Conservation (phyloP, 2,113 vertebrate species). For the Marcusenius ussheri region DNA sequence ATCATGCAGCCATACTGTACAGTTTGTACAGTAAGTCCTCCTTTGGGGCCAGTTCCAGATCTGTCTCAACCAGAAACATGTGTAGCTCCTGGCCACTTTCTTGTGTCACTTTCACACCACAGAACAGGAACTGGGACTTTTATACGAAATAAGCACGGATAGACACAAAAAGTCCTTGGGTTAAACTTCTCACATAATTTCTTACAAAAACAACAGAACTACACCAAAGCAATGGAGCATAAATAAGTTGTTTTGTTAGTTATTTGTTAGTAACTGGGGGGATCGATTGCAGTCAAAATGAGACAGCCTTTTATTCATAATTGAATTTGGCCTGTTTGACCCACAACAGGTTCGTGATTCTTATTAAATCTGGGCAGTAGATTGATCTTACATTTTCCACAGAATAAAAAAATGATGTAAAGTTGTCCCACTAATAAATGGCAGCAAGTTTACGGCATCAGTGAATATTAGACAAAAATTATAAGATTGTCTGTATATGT, state of each 20-base stretch:
- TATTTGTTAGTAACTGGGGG: background rate
- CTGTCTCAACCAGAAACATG: background rate
- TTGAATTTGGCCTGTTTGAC: background rate
- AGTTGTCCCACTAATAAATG: too few relatives aligned
- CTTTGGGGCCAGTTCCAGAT: background rate
- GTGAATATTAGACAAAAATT: background rate
- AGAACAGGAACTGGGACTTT: background rate
- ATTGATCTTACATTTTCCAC: background rate
- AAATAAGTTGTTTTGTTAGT: background rate
- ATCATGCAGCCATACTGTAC: background rate
- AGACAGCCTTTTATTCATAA: background rate
- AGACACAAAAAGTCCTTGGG: background rate
- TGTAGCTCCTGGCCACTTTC: background rate
- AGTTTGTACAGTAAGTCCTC: background rate
- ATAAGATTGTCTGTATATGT: background rate
- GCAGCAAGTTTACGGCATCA: too few relatives aligned
- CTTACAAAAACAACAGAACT: background rate
- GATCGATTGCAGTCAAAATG: background rate
- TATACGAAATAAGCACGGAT: background rate
- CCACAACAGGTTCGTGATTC: background rate
- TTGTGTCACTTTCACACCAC: background rate
- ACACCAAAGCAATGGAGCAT: background rate
- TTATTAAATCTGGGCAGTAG: background rate
- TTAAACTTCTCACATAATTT: background rate
- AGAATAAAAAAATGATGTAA: background rate